A percentile compares a stretch with the other conserved stretches of the same genome.
Evolutionary conservation across 2,113 vertebrate species (phyloP).

Genomic region (Labeo catla): DNA sequence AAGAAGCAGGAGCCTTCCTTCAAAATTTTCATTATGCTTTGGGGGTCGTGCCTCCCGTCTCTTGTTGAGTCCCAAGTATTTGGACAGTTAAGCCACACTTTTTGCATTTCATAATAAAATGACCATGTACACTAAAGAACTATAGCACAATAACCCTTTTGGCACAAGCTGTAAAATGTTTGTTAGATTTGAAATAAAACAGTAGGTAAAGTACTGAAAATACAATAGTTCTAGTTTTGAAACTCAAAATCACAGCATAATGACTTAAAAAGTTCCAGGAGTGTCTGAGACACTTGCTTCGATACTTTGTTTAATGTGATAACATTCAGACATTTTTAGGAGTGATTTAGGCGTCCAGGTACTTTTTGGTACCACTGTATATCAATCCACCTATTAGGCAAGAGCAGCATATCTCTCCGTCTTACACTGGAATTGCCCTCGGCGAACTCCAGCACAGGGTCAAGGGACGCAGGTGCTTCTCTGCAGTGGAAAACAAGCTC

Average conservation of each 20-base stretch:
- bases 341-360: background rate
- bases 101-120: background rate
- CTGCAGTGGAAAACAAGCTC: constrained; percentile 62
- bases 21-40: background rate
- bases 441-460: constrained; percentile 50
- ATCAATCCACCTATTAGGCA: constrained; percentile 8
- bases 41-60: no score
- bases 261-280: no score
- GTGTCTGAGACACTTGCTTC: background rate
- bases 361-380: background rate
- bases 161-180: no score
- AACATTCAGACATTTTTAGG: background rate
- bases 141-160: no score
- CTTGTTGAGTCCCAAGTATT: no score
- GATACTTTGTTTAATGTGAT: background rate
- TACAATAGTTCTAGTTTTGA: no score
- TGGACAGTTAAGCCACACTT: no score
- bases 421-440: constrained; percentile 46
- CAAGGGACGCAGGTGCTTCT: constrained; percentile 76
- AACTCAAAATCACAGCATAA: background rate
- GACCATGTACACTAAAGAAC: no score
- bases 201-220: no score
- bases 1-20: background rate
- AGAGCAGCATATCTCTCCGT: constrained; percentile 44
- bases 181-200: no score